Base-by-base conservation (phyloP, 2,113 vertebrate species). In the Felis chaus region DNA sequence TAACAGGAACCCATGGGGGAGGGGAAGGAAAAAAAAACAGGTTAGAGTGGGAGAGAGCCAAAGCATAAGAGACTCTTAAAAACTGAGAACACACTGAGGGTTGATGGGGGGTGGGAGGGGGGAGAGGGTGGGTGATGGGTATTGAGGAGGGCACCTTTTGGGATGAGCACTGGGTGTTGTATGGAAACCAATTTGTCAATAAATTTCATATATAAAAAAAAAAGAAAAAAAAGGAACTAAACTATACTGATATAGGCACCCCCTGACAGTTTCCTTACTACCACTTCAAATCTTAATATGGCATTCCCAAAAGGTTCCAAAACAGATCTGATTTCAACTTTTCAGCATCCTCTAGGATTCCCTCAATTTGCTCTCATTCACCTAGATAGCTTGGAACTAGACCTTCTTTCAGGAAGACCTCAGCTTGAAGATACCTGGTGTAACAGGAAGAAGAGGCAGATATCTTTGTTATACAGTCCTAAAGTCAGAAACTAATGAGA, bases 271-370 rank as follows among this genome's bases (percentile, higher is more conserved):
- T 96, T 91, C 45, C 12, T 31, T 57, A 48, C 12, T 78, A 78
- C 18, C 4, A n/a, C 39, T 81, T 80, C 13, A 92, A 85, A 23
- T 2, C 25, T 80, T 89, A 81, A 81, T 84, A 48, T 80, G 23
- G 21, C 83, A 83, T 93, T 84, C 5, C n/a, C 41, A 88, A 82
- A 45, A 74, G 13, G 3, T 41, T 91, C n/a, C 33, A 82, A 85
- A 92, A 53, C 3, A 91, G 31, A 96, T 19, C 57, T 78, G 18
- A 65, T 95, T 85, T 89, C 10, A 94, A 95, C 25, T 55, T 93
- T 23, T 90, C 78, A 91, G 29, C 8, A 84, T 71, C 29, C 7
- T 74, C 23, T 81, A 69, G 4, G 25, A 91, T 57, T 66, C 73
- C 55, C 12, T 88, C 48, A 79, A 36, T 81, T 82, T 88, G n/a